Evolutionary conservation across 1,140 invertebrate genomes (phyloP).

Genomic region (Aporrectodea caliginosa): DNA sequence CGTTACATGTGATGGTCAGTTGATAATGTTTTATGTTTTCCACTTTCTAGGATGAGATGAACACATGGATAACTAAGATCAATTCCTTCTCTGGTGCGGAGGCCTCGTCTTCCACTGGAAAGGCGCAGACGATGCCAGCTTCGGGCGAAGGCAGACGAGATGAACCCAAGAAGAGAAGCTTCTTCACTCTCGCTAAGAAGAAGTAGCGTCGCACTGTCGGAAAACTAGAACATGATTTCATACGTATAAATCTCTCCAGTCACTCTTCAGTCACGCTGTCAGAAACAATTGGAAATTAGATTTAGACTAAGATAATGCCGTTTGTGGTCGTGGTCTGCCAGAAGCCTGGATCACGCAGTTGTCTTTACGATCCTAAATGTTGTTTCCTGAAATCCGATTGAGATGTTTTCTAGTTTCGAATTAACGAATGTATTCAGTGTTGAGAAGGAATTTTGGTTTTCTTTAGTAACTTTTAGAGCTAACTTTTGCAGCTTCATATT

Average conservation of each 20-base stretch:
- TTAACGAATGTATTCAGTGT: neutral
- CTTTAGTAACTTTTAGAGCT: neutral
- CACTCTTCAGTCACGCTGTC: neutral
- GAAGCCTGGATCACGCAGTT: too few species aligned
- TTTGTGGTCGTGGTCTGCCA: too few species aligned
- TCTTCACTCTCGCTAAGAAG: slow-evolving; percentile 92
- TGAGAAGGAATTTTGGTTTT: neutral
- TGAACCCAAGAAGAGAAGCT: slow-evolving; percentile 86
- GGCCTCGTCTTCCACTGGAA: slow-evolving; percentile 56
- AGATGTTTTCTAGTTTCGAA: too few species aligned
- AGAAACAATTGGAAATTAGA: neutral
- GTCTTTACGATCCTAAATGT: too few species aligned
- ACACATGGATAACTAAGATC: slow-evolving; percentile 76
- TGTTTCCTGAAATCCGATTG: too few species aligned
- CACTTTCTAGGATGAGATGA: slow-evolving; percentile 69
- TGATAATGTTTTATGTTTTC: too few species aligned
- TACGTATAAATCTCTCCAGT: neutral
- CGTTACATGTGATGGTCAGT: too few species aligned
- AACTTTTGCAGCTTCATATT: neutral
- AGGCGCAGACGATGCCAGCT: slow-evolving; percentile 80
- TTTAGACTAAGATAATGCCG: neutral
- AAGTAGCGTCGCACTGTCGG: slow-evolving; percentile 64
- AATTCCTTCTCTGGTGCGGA: slow-evolving; percentile 60
- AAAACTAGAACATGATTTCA: neutral
- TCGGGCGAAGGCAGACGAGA: slow-evolving; percentile 60